A percentile compares a stretch with the other conserved stretches of the same genome.
These are phyloP conservation scores for Chorisops tibialis DNA, from an alignment of 2,888 invertebrate species.

Conservation along the genomic window DNA sequence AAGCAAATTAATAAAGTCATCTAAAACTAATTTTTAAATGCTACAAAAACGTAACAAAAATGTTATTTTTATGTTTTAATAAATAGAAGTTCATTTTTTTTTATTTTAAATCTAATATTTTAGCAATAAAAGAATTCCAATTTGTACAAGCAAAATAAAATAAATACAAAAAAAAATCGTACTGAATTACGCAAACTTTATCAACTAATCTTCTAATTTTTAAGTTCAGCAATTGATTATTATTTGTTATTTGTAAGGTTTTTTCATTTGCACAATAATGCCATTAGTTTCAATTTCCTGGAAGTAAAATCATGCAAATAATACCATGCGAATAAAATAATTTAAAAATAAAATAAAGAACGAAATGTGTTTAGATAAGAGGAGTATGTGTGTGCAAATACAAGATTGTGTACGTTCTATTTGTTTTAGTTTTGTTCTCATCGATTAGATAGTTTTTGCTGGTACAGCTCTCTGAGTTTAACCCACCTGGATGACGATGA, in stretches of 20 bases:
- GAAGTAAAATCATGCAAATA: slow-evolving; percentile 18
- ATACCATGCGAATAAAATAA: not conserved
- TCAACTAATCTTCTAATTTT: no score
- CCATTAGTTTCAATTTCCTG: slow-evolving; percentile 33
- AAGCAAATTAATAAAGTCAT: slow-evolving; percentile 2
- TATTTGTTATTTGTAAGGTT: not conserved
- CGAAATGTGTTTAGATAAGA: not conserved
- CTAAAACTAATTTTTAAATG: slow-evolving; percentile 2
- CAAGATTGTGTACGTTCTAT: not conserved
- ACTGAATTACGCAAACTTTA: no score
- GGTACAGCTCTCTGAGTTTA: slow-evolving; percentile 22
- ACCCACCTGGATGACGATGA: slow-evolving; percentile 39
- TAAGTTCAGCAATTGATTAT: no score
- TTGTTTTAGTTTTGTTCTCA: not conserved
- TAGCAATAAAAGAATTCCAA: no score
- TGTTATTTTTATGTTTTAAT: not conserved
- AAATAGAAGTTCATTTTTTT: no score
- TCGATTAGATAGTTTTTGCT: slow-evolving; percentile 20
- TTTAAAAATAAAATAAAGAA: not conserved
- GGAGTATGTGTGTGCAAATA: slow-evolving; percentile 1
- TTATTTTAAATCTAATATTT: no score
- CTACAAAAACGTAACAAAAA: not conserved
- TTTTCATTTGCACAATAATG: slow-evolving; percentile 29
- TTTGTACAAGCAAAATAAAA: no score
- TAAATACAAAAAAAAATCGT: no score